Evolutionary conservation across 1,140 invertebrate genomes (phyloP), one percentile per base, ranked within the genome.

Genomic region (Bombus waltoni): DNA sequence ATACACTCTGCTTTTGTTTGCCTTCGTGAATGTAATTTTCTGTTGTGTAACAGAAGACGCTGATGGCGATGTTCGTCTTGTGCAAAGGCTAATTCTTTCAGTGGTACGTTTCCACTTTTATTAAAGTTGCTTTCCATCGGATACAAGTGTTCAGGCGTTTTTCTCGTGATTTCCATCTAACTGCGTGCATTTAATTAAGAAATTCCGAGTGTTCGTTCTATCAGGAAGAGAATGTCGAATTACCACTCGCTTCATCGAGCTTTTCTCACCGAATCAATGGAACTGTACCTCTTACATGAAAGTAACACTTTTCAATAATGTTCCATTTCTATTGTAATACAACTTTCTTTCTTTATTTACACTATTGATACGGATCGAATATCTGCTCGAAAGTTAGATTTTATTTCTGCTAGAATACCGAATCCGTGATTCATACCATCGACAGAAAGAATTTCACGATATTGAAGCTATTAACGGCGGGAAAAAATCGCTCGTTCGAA

Each of bases 161-260:
- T 57, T 57, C 59, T 22, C n/a, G 3, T 40, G 75, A 79, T 76
- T 68, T 77, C 47, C 72, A 35, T 68, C 42, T 32, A 68, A 62
- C 78, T 68, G 22, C 42, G 66, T 59, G 38, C 68, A 76, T 89
- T 89, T 83, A 89, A 89, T 89, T 89, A 89, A 89, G 85, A 74
- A 87, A 89, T 89, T 89, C 85, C 88, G 25, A 70, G 77, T 38
- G 42, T 32, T 65, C 62, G 13, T 47, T 44, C 35, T 57, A 40
- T 15, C 62, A 40, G 25, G 35, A 44, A 5, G 59, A n/a, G 59
- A 80, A 66, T 81, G 81, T 77, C 28, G 76, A 89, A 81, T 89
- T 72, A 73, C 78, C 42, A 72, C 72, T 88, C 76, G 57, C 13
- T 66, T 25, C 59, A 83, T 68, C 57, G 42, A 85, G 5, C 11